Evolutionary conservation across 2,113 vertebrate genomes (phyloP).

Genomic region (Madoqua kirkii): DNA sequence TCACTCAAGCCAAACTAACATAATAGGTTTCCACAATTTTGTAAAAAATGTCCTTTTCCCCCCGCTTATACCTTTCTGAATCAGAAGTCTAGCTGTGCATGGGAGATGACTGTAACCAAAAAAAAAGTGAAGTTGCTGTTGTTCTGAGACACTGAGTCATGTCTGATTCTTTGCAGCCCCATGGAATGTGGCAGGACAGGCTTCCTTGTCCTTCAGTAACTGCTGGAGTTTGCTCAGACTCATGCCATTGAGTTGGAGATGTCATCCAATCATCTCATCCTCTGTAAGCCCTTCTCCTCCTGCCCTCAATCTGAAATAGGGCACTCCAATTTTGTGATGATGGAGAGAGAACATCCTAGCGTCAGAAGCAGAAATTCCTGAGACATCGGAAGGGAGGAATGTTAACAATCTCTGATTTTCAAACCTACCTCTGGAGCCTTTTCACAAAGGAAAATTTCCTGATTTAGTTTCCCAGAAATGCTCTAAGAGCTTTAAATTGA

Average conservation of each 20-base stretch:
- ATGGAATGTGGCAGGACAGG: background rate
- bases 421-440: background rate
- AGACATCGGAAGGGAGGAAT: background rate
- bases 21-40: background rate
- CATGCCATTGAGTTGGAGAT: background rate
- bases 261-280: background rate
- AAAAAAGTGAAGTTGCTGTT: background rate
- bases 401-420: background rate
- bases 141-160: accelerated
- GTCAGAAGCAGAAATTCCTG: background rate
- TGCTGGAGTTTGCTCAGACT: background rate
- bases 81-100: background rate
- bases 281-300: background rate
- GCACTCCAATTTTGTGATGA: background rate
- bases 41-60: background rate
- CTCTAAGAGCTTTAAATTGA: background rate
- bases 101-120: background rate
- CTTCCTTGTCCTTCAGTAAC: background rate
- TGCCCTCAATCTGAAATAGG: background rate
- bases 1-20: background rate
- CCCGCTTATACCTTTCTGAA: background rate
- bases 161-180: background rate
- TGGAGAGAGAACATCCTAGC: background rate
- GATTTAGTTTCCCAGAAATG: background rate
- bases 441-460: background rate